Conservation (phyloP, 53 echinoderm and acorn worm genomes). For the Crossaster papposus region DNA sequence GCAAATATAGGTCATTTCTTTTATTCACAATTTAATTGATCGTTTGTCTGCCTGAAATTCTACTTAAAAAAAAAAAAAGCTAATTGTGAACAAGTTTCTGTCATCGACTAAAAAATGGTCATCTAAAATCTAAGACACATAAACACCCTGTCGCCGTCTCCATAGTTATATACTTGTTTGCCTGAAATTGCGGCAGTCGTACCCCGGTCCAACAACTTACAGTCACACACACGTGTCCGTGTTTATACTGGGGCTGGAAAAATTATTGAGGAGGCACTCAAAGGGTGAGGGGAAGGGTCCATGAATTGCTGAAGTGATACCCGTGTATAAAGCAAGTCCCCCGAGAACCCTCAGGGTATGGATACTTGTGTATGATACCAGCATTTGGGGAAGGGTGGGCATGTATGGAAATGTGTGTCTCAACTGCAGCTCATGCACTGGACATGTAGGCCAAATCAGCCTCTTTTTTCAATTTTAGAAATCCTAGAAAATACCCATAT, state of each 20-base stretch:
- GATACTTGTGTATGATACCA: neutral
- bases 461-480: too few species aligned
- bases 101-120: constrained; percentile 20
- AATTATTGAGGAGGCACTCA: neutral
- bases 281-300: constrained; percentile 20
- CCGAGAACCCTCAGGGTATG: neutral
- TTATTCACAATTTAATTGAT: constrained; percentile 4
- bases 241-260: neutral
- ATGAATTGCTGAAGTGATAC: neutral
- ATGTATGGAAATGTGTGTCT: neutral
- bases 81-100: constrained; percentile 13
- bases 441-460: too few species aligned
- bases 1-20: neutral
- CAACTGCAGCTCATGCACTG: neutral
- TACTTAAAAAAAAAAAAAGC: neutral
- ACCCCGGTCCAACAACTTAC: neutral
- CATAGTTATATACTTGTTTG: neutral
- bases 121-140: constrained; percentile 15
- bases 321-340: neutral
- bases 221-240: constrained; percentile 13
- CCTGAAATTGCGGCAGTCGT: neutral
- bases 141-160: constrained; percentile 10
- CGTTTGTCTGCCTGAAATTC: neutral
- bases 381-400: neutral
- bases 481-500: too few species aligned